phyloP scores from a whole-genome alignment of 23 tunicate genomes.

The Clavelina lepadiformis region DNA sequence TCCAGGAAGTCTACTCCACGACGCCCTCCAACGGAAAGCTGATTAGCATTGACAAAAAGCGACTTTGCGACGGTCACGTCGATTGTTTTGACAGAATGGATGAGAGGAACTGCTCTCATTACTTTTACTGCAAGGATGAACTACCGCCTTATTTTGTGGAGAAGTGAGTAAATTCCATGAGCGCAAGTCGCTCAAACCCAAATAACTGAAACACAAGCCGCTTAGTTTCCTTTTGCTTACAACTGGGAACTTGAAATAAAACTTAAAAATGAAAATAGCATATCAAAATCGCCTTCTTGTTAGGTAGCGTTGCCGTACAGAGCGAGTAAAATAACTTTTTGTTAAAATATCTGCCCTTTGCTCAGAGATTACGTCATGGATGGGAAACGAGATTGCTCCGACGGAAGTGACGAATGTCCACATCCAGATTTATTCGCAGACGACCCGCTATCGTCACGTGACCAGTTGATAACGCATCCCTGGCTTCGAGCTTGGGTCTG shows the following conservation, averaged over 20 bases:
- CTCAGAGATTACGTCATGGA: conserved; percentile 37
- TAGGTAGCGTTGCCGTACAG: too few relatives aligned
- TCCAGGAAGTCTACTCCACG: too few relatives aligned
- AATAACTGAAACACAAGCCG: too few relatives aligned
- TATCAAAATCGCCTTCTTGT: too few relatives aligned
- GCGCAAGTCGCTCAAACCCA: too few relatives aligned
- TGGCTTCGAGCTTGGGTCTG: conserved; percentile 21
- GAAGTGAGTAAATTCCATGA: conserved; percentile 9
- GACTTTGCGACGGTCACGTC: conserved; percentile 51
- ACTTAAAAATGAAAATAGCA: too few relatives aligned
- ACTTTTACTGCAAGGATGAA: conserved; percentile 46
- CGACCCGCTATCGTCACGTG: conserved; percentile 44
- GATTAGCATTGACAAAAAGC: conserved; percentile 26
- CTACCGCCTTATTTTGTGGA: conserved; percentile 17
- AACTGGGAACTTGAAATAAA: too few relatives aligned
- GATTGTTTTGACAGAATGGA: conserved; percentile 36
- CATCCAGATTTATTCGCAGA: conserved; percentile 4
- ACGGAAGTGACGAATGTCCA: conserved; percentile 73
- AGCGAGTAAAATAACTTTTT: too few relatives aligned
- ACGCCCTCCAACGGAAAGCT: too few relatives aligned
- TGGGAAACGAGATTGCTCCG: conserved; percentile 41
- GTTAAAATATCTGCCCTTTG: too few relatives aligned
- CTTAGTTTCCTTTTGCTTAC: too few relatives aligned
- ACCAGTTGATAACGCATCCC: conserved; percentile 17
- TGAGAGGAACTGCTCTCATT: conserved; percentile 37